Evolutionary conservation across 2,113 vertebrate species (phyloP).

Genomic region (Oncorhynchus mykiss): DNA sequence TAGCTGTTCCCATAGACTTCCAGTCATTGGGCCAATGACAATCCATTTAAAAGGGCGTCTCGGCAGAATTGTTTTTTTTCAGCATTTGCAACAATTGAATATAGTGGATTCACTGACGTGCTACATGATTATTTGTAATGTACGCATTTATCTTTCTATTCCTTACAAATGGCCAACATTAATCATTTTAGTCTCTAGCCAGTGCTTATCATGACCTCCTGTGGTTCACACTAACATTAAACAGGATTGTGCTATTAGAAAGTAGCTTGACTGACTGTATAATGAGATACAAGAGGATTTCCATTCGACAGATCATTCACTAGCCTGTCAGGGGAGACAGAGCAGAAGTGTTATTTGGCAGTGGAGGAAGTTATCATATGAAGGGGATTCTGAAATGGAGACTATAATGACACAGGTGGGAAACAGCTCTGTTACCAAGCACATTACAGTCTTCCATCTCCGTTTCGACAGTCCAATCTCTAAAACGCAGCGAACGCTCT

Average conservation of each 20-base stretch:
- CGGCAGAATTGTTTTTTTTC: no score
- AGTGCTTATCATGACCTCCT: background rate
- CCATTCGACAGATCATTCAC: background rate
- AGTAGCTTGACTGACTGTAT: no score
- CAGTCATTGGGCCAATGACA: no score
- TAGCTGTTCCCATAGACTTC: no score
- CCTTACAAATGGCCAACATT: no score
- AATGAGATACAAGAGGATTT: no score
- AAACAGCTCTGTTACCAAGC: background rate
- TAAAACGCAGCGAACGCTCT: conserved; percentile 40
- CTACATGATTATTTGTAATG: no score
- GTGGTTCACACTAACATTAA: background rate
- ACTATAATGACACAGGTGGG: background rate
- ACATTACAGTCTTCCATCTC: conserved; percentile 8
- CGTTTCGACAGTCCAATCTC: conserved; percentile 31
- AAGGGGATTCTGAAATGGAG: background rate
- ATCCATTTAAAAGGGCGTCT: no score
- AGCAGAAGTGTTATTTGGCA: background rate
- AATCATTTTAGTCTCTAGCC: background rate
- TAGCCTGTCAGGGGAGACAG: background rate
- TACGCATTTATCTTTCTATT: no score
- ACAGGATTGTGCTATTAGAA: background rate
- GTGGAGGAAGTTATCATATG: background rate
- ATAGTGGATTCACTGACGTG: no score
- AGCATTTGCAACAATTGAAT: no score